Evolutionary conservation across 2,888 invertebrate species (phyloP), one percentile per base, ranked within the genome.

Genomic region (Rhopalosiphum nymphaeae): DNA sequence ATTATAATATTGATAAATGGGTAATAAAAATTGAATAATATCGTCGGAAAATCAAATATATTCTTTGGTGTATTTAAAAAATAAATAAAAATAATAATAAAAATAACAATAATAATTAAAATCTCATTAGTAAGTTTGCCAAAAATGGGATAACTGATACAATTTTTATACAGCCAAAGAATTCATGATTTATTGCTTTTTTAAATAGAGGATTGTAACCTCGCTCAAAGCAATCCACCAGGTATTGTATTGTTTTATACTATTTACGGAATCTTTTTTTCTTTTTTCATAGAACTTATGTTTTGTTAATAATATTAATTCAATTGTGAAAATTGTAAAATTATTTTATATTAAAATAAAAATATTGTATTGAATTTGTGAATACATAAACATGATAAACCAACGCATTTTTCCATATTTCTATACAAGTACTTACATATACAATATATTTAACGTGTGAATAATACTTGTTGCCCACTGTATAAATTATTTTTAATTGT

Each of bases 141-240:
- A 42, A 91, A 91, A 86, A 91, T n/a, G 3, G 29, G 42, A 84
- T 91, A 85, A 78, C 78, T 78, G 42, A 67, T 90, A 46, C 91
- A 84, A 91, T 91, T 84, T 91, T 91, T 44, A 86, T 86, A 53
- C 46, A 57, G 91, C 85, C 46, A 25, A 57, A 44, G 44, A 86
- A 91, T 91, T 86, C 44, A 91, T 85, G 91, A 86, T 91, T 91
- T 91, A 91, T 91, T 91, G 53, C 91, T 84, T 91, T 91, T 91
- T 53, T n/a, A 26, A 67, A 56, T 91, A 53, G 84, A 10, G 84
- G 53, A 91, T 84, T 53, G 42, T 3, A 84, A 56, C 91, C 91
- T 16, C 16, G 26, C 29, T 53, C 78, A 84, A 84, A 84, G 46
- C 25, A 46, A 90, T 57, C 36, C 57, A 67, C 25, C n/a, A 25